Conservation (phyloP, 1,140 invertebrate species). For the Camponotus pennsylvanicus region DNA sequence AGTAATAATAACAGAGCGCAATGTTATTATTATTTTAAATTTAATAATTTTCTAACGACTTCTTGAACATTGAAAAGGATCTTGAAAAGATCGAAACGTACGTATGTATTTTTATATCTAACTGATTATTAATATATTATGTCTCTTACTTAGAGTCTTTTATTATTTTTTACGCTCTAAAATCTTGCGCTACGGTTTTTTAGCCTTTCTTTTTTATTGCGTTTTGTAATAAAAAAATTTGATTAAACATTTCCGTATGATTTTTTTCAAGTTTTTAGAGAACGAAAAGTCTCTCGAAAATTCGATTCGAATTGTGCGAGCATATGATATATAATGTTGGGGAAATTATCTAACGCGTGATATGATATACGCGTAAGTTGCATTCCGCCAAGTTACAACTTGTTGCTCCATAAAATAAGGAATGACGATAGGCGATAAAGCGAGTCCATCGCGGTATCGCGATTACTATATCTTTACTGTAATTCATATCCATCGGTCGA, state of each 20-base stretch:
- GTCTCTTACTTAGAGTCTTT: too few species aligned
- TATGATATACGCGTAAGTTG: slow-evolving; percentile 1
- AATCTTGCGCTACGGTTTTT: too few species aligned
- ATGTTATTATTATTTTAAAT: too few species aligned
- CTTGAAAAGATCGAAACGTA: too few species aligned
- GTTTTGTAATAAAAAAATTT: neutral
- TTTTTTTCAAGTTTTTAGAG: neutral
- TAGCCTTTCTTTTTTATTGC: too few species aligned
- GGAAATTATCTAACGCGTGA: neutral
- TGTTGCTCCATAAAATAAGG: slow-evolving; percentile 39
- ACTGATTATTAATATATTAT: too few species aligned
- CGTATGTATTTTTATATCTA: too few species aligned
- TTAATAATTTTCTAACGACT: too few species aligned
- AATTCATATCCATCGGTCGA: slow-evolving; percentile 59
- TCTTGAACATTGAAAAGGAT: too few species aligned
- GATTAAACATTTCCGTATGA: neutral
- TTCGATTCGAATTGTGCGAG: neutral
- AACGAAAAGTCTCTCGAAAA: neutral
- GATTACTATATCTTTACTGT: slow-evolving; percentile 57
- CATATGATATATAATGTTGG: neutral
- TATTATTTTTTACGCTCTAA: too few species aligned
- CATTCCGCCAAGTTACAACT: slow-evolving; percentile 3
- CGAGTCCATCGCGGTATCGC: slow-evolving; percentile 34
- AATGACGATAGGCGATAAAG: slow-evolving; percentile 33
- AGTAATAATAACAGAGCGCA: too few species aligned